These are phyloP conservation scores for Drosophila pallidifrons DNA, from an alignment of 1,140 invertebrate species.

Conservation along the genomic window DNA sequence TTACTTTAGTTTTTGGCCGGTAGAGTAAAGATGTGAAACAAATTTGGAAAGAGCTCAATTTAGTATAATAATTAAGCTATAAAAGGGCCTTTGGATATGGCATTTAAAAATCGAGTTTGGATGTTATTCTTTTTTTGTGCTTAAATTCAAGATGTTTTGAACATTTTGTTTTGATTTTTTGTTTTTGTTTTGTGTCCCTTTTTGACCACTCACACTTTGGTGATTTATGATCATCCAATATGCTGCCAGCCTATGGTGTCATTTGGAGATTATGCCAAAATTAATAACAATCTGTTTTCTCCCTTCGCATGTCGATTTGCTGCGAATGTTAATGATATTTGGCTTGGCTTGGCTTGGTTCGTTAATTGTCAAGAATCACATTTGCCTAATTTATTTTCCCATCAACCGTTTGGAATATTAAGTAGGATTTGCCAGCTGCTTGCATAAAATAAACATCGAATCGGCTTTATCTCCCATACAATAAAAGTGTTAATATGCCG, in stretches of 20 bases:
- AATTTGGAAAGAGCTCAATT: no score
- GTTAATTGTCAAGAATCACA: slow-evolving; percentile 37
- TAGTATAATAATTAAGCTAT: no score
- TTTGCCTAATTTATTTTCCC: slow-evolving; percentile 42
- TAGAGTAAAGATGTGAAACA: no score
- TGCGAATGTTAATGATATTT: background rate
- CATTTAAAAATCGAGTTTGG: no score
- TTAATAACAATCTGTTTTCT: slow-evolving; percentile 52
- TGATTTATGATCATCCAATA: slow-evolving; percentile 49
- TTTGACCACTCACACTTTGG: slow-evolving; percentile 4
- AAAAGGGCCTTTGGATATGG: no score
- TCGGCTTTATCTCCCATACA: slow-evolving; percentile 26
- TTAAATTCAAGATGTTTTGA: slow-evolving; percentile 3
- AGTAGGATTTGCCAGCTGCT: slow-evolving; percentile 27
- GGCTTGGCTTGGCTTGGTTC: background rate
- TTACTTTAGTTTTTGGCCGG: no score
- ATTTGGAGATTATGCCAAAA: slow-evolving; percentile 56
- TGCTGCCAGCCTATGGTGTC: slow-evolving; percentile 56
- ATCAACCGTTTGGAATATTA: slow-evolving; percentile 32
- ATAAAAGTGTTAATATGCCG: slow-evolving; percentile 27
- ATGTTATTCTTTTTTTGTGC: slow-evolving; percentile 4
- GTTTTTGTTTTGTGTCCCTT: background rate
- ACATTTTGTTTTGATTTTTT: background rate
- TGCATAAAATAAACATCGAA: slow-evolving; percentile 32
- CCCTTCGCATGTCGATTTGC: background rate